phyloP scores from a whole-genome alignment of 37 sponge, comb jelly and placozoan species.

The Crambe crambe region DNA sequence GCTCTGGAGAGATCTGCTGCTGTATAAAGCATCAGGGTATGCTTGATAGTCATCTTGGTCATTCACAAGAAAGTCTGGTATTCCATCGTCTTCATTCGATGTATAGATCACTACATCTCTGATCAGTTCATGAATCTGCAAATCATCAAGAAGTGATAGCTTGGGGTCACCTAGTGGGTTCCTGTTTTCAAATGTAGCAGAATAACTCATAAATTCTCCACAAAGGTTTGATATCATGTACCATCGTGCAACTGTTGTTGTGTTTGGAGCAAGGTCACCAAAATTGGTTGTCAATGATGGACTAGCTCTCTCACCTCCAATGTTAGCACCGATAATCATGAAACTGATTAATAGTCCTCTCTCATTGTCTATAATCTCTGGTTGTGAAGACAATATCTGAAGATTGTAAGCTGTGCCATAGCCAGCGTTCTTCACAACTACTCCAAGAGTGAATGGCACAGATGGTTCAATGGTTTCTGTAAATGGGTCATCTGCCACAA shows the following conservation, averaged over 20 bases:
- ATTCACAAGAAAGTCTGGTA: slow-evolving; percentile 40
- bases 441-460: slow-evolving; percentile 49
- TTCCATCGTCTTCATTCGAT: slow-evolving; percentile 24
- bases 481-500: too few relatives aligned
- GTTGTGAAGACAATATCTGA: slow-evolving; percentile 33
- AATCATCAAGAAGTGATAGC: slow-evolving; percentile 34
- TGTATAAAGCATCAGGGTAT: slow-evolving; percentile 19
- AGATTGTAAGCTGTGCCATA: slow-evolving; percentile 24
- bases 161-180: slow-evolving; percentile 45
- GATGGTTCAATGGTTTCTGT: too few relatives aligned
- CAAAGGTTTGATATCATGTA: slow-evolving; percentile 31
- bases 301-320: slow-evolving; percentile 21
- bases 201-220: slow-evolving; percentile 41
- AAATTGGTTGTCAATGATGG: slow-evolving; percentile 23
- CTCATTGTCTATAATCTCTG: slow-evolving; percentile 51
- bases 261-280: slow-evolving; percentile 23
- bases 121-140: slow-evolving; percentile 31
- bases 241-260: slow-evolving; percentile 33
- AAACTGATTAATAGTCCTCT: slow-evolving; percentile 38
- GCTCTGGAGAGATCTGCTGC: slow-evolving; percentile 23
- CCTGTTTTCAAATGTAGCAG: slow-evolving; percentile 34
- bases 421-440: slow-evolving; percentile 33
- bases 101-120: slow-evolving; percentile 17
- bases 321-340: slow-evolving; percentile 40
- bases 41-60: background rate